Evolutionary conservation across 2,797 vertebrate species (phyloP).

Genomic region (Acanthurus leucopareius): DNA sequence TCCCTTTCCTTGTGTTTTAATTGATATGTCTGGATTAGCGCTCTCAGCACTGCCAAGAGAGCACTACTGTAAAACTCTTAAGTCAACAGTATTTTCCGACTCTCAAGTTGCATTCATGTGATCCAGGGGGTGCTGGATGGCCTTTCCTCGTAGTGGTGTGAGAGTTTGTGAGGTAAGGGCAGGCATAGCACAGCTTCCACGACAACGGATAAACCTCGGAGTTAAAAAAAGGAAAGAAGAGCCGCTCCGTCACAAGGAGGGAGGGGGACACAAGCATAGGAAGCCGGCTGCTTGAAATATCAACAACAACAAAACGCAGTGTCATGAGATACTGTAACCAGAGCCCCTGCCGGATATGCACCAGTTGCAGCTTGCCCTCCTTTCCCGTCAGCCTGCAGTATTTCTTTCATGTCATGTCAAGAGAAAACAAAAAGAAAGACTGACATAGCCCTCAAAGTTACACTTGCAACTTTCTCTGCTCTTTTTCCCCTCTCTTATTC

Average conservation of each 20-base stretch:
- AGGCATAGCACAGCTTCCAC: slow-evolving; percentile 31
- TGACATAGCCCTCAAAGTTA: slow-evolving; percentile 60
- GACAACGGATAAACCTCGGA: slow-evolving; percentile 29
- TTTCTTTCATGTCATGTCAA: slow-evolving; percentile 56
- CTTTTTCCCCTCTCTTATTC: slow-evolving; percentile 31
- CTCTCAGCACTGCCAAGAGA: slow-evolving; percentile 32
- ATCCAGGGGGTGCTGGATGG: slow-evolving; percentile 33
- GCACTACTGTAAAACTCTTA: slow-evolving; percentile 50
- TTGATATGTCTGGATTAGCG: slow-evolving; percentile 53
- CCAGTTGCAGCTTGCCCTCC: slow-evolving; percentile 26
- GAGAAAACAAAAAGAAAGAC: slow-evolving; percentile 65
- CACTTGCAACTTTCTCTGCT: slow-evolving; percentile 54
- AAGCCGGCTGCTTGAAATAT: slow-evolving; percentile 46
- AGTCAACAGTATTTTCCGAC: slow-evolving; percentile 55
- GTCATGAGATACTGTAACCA: slow-evolving; percentile 67
- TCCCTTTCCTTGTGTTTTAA: slow-evolving; percentile 46
- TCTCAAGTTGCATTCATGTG: slow-evolving; percentile 68
- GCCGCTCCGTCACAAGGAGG: slow-evolving; percentile 36
- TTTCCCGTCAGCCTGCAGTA: slow-evolving; percentile 27
- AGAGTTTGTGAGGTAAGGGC: slow-evolving; percentile 25
- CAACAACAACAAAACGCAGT: slow-evolving; percentile 66
- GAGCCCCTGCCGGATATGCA: slow-evolving; percentile 62
- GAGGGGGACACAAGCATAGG: slow-evolving; percentile 8
- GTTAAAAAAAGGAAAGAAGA: slow-evolving; percentile 69
- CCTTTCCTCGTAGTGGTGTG: slow-evolving; percentile 18